Percentiles rank a stretch among this genome's conserved stretches.
These are phyloP conservation scores for Seriola quinqueradiata DNA, from an alignment of 2,113 vertebrate species.

Conservation along the genomic window DNA sequence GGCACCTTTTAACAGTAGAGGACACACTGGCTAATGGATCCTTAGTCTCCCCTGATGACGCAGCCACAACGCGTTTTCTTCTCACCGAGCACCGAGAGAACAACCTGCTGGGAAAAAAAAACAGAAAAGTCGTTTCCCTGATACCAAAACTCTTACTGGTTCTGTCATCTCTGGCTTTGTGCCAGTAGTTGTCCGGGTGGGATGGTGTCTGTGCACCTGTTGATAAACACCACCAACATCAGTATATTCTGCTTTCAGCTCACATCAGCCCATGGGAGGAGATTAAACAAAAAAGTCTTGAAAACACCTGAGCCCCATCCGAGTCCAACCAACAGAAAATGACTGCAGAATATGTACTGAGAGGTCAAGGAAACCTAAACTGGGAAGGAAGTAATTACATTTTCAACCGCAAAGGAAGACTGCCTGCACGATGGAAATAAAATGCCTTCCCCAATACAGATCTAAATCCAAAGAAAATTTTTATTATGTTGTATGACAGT, in stretches of 20 bases:
- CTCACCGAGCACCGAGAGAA: slow-evolving; percentile 21
- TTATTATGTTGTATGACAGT: background rate
- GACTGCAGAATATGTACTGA: slow-evolving; percentile 8
- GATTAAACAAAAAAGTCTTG: slow-evolving; percentile 33
- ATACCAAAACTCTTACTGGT: slow-evolving; percentile 21
- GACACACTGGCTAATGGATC: slow-evolving; percentile 61
- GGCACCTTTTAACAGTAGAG: slow-evolving; percentile 51
- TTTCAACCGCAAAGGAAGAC: slow-evolving; percentile 20
- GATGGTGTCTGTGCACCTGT: slow-evolving; percentile 7
- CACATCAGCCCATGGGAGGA: slow-evolving; percentile 19
- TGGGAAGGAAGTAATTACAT: slow-evolving; percentile 8
- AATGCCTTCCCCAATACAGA: background rate
- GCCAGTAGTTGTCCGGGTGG: slow-evolving; percentile 15
- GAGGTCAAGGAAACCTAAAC: slow-evolving; percentile 22
- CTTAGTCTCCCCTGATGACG: slow-evolving; percentile 39
- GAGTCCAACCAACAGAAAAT: slow-evolving; percentile 11
- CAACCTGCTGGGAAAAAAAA: slow-evolving; percentile 36
- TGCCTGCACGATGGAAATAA: background rate
- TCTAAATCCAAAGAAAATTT: background rate
- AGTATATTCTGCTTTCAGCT: slow-evolving; percentile 21
- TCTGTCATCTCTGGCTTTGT: slow-evolving; percentile 49
- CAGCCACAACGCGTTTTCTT: slow-evolving; percentile 40
- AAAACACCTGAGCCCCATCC: slow-evolving; percentile 31
- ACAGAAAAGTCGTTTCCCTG: slow-evolving; percentile 1
- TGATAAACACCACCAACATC: slow-evolving; percentile 23